Base-by-base conservation (phyloP, 2,113 vertebrate species). In the Rhinolophus ferrumequinum region DNA sequence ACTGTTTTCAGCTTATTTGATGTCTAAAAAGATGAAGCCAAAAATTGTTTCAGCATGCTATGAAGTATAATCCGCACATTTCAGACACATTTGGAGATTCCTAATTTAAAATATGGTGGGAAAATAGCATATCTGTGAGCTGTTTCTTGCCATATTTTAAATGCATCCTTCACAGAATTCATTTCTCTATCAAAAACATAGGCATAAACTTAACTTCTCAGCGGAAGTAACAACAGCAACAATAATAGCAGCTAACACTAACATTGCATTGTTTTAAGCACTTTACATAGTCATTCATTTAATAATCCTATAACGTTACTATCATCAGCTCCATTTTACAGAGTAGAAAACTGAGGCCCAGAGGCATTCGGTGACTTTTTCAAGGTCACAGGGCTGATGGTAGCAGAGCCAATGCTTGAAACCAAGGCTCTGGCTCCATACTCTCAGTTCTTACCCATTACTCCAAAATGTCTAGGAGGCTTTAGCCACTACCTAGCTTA, bases 91-190 rank as follows among this genome's bases (percentile, higher is more conserved):
- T 94, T 97, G 94, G 87, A 96, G 80, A 90, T 58, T 44, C 72
- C 94, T 92, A 93, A 94, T 95, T 97, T 97, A 94, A 97, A 98
- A 92, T 88, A 81, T 54, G 54, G 84, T 90, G 41, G 91, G 62
- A 95, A 97, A 97, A 97, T 93, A 97, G 96, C 76, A 95, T 81
- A 26, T 76, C 91, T 93, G 93, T 95, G 91, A 93, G 95, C 73
- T 96, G 91, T 62, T 96, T 44, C 69, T 92, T 96, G 79, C 73
- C 58, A 86, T 94, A 88, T 73, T 90, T 97, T 81, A 95, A 93
- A 92, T 52, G 82, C 9, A 75, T 56, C 50, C 56, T 85, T 92
- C 64, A 60, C 26, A 90, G 83, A 94, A 64, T 90, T 44, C 47
- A 75, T 47, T 83, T 91, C 79, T 95, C 52, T 76, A 80, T 87